phyloP scores from a whole-genome alignment of 2,113 vertebrate genomes.

The Zosterops borbonicus region DNA sequence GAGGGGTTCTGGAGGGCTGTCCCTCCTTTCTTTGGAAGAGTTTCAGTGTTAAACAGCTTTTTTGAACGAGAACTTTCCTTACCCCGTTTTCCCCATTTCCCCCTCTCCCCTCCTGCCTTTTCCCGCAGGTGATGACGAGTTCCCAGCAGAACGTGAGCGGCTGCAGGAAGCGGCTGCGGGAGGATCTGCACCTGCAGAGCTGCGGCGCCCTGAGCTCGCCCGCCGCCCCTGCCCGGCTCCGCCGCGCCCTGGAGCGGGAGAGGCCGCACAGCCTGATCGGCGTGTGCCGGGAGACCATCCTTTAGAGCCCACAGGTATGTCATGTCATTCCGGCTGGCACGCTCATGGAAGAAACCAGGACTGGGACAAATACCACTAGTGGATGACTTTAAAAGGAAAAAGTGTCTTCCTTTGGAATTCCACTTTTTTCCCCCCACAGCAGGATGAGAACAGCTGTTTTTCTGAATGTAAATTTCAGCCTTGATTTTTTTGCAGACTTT shows the following conservation, averaged over 20 bases:
- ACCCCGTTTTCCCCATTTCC: not conserved
- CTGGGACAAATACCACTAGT: not conserved
- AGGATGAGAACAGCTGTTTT: not conserved
- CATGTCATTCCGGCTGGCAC: not conserved
- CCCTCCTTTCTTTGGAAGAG: not conserved
- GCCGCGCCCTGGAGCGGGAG: constrained; percentile 44
- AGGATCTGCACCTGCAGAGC: constrained; percentile 89
- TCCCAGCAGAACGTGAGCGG: constrained; percentile 69
- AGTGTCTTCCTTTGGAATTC: constrained; percentile 14
- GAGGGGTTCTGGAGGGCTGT: not conserved
- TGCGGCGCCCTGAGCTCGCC: constrained; percentile 87
- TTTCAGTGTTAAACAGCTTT: not conserved
- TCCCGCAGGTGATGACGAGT: constrained; percentile 79
- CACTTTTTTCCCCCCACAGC: constrained; percentile 11
- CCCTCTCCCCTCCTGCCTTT: not conserved
- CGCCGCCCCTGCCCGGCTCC: constrained; percentile 58
- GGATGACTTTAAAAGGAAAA: not conserved
- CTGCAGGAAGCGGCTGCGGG: constrained; percentile 75
- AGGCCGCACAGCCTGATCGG: constrained; percentile 71
- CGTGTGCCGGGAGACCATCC: constrained; percentile 72
- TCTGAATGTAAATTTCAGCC: constrained; percentile 67
- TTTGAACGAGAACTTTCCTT: not conserved
- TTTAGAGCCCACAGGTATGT: not conserved
- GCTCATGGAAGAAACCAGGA: not conserved
- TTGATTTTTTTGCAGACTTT: constrained; percentile 49